Evolutionary conservation across 2,797 vertebrate genomes (phyloP).

Genomic region (Ctenosaura bakeri): DNA sequence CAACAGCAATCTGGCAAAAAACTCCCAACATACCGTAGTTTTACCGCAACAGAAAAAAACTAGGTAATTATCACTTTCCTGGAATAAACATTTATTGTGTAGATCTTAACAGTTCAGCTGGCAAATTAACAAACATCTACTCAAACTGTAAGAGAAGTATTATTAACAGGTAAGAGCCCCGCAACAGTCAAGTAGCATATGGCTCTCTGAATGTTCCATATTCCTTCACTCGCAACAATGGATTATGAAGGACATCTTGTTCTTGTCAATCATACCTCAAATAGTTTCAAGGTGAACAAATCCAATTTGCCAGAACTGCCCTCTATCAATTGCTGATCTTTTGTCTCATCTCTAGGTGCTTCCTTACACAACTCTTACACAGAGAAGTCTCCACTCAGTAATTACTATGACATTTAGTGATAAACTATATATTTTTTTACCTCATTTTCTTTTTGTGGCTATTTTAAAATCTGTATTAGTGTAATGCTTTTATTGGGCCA

Average conservation of each 20-base stretch:
- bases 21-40: neutral
- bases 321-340: conserved; percentile 28
- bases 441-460: neutral
- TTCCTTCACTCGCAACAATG: neutral
- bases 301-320: conserved; percentile 47
- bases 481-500: neutral
- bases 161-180: neutral
- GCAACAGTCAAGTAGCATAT: neutral
- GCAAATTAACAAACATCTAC: neutral
- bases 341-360: conserved; percentile 41
- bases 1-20: neutral
- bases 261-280: conserved; percentile 50
- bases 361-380: conserved; percentile 61
- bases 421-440: neutral
- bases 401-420: neutral
- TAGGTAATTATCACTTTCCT: neutral
- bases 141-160: neutral
- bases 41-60: neutral
- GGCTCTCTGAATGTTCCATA: neutral
- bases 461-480: neutral
- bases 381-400: conserved; percentile 34
- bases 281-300: conserved; percentile 46
- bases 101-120: neutral
- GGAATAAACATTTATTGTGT: neutral
- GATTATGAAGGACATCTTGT: neutral